Percentiles rank a stretch among this genome's conserved stretches.
These are phyloP conservation scores for Melanophora roralis DNA, from an alignment of 2,888 invertebrate species.

Conservation along the genomic window DNA sequence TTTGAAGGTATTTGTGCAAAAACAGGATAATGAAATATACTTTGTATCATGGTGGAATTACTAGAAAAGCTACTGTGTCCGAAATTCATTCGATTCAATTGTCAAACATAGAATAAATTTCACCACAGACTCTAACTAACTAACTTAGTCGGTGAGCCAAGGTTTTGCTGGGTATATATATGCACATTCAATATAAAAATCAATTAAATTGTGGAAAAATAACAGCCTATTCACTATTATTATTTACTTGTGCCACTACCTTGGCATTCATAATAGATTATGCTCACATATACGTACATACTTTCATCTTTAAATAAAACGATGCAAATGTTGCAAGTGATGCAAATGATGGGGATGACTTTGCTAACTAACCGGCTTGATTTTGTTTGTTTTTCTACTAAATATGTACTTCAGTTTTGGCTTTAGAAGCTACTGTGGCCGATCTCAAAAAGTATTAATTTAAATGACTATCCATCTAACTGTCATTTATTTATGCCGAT, in stretches of 20 bases:
- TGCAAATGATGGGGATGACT: conserved; percentile 55
- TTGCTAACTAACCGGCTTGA: conserved; percentile 58
- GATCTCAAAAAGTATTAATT: conserved; percentile 57
- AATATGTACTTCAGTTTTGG: conserved; percentile 18
- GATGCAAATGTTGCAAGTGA: conserved; percentile 44
- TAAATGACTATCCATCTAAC: conserved; percentile 60
- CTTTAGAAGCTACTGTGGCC: conserved; percentile 25
- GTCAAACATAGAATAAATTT: too few relatives aligned
- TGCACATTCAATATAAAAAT: conserved; percentile 21
- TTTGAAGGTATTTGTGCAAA: too few relatives aligned
- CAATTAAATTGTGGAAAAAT: conserved; percentile 55
- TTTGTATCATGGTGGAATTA: too few relatives aligned
- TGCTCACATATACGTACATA: neutral
- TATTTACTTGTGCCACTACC: conserved; percentile 38
- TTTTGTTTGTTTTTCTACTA: conserved; percentile 48
- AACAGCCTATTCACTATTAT: neutral
- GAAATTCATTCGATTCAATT: too few relatives aligned
- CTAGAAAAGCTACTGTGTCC: too few relatives aligned
- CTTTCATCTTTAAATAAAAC: neutral
- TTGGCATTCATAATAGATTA: conserved; percentile 20
- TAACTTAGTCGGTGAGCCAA: too few relatives aligned
- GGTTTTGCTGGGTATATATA: too few relatives aligned
- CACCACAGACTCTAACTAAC: too few relatives aligned
- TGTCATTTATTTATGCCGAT: conserved; percentile 55
- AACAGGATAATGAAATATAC: too few relatives aligned